phyloP scores from a whole-genome alignment of 1,140 invertebrate species.

The Anoplophora glabripennis region DNA sequence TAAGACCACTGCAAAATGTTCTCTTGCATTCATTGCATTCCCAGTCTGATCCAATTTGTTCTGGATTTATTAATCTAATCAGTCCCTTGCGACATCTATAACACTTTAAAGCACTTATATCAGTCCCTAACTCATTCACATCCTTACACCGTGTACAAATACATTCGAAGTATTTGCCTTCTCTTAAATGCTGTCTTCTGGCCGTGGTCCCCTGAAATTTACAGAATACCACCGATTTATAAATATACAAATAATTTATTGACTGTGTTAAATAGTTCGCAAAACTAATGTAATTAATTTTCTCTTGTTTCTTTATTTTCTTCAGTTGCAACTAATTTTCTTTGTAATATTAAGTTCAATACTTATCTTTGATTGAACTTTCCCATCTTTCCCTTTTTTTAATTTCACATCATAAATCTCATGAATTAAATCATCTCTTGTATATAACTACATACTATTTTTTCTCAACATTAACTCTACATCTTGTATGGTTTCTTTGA shows the following conservation, averaged over 20 bases:
- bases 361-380: too few species aligned
- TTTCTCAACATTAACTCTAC: too few species aligned
- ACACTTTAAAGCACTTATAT: conserved; percentile 68
- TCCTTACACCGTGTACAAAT: conserved; percentile 64
- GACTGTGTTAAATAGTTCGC: too few species aligned
- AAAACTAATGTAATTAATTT: too few species aligned
- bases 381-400: too few species aligned
- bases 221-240: conserved; percentile 66
- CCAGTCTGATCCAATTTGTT: conserved; percentile 51
- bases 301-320: too few species aligned
- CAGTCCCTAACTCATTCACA: conserved; percentile 63
- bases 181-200: conserved; percentile 69
- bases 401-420: too few species aligned
- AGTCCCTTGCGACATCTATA: conserved; percentile 56
- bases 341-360: too few species aligned
- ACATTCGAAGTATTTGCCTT: conserved; percentile 79
- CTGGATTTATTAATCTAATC: conserved; percentile 47
- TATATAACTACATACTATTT: too few species aligned
- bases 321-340: too few species aligned
- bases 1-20: conserved; percentile 49
- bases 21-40: conserved; percentile 54
- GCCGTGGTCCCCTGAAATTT: conserved; percentile 77
- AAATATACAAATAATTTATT: conserved; percentile 64
- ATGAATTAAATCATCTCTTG: too few species aligned
- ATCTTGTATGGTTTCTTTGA: too few species aligned